Evolutionary conservation across 2,888 invertebrate species (phyloP).

Genomic region (Palloptera scutellata): DNA sequence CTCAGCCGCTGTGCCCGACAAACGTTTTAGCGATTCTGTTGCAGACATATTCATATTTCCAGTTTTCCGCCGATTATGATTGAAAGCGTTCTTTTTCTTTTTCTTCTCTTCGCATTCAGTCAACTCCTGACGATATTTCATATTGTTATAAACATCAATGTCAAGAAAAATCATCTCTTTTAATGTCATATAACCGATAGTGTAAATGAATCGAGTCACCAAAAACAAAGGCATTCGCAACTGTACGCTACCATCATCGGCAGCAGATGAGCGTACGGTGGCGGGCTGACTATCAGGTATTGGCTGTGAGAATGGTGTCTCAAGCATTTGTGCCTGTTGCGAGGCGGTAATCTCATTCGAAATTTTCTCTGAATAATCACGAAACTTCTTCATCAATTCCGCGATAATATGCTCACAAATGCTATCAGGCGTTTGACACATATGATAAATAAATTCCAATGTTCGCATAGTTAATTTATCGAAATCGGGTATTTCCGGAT

Average conservation of each 20-base stretch:
- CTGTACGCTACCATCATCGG: constrained; percentile 17
- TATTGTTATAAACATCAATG: constrained; percentile 81
- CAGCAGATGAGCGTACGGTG: neutral
- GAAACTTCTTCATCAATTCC: constrained; percentile 66
- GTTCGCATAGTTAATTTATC: constrained; percentile 66
- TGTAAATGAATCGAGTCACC: constrained; percentile 67
- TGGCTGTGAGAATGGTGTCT: constrained; percentile 52
- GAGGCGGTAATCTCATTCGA: constrained; percentile 39
- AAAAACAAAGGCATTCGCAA: constrained; percentile 58
- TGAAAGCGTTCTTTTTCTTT: constrained; percentile 51
- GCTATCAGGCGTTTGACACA: constrained; percentile 69
- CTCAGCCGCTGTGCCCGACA: constrained; percentile 60
- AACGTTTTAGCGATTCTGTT: constrained; percentile 59
- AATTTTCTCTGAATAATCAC: constrained; percentile 60
- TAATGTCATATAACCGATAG: constrained; percentile 80
- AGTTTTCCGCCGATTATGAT: constrained; percentile 51
- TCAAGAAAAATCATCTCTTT: constrained; percentile 85
- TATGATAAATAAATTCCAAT: constrained; percentile 68
- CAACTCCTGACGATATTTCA: constrained; percentile 72
- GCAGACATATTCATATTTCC: constrained; percentile 57
- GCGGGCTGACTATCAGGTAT: constrained; percentile 41
- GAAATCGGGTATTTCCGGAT: constrained; percentile 65
- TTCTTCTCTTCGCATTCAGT: constrained; percentile 60
- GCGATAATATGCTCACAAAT: constrained; percentile 66
- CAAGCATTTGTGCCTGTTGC: constrained; percentile 44